Base-by-base conservation (phyloP, 2,888 invertebrate species). In the Diplazon laetatorius region DNA sequence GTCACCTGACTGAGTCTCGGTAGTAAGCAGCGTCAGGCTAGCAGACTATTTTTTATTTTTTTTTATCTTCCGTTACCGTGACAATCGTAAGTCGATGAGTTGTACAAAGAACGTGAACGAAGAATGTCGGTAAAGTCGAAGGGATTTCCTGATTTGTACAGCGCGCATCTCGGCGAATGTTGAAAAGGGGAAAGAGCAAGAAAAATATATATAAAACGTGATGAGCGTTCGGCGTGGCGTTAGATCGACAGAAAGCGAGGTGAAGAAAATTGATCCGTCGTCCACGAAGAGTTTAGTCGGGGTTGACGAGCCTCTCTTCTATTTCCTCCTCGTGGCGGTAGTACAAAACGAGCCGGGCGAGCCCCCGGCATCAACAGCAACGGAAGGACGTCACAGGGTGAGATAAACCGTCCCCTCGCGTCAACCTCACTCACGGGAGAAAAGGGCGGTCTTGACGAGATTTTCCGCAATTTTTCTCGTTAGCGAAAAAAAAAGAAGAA, bases 41-140 rank as follows among this genome's bases (percentile, higher is more conserved):
- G 22, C 39, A 44, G 52, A 60, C 69, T 30, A 5, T 30, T 30
- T 30, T 30, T 30, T 30, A 6, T 30, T 30, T 30, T 2, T 30
- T 30, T 59, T 48, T 63, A 14, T 69, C 39, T 48, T 57, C 63
- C 63, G 63, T 68, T 77, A 78, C 69, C 39, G 62, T 20, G 65
- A 52, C 50, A 39, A 66, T 50, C 20, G 59, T 74, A 71, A 80
- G 80, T 81, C 82, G 81, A 84, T 79, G 77, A 68, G 80, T 69
- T 75, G 80, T 66, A 71, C 68, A 78, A 80, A n/a, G n/a, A n/a
- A n/a, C n/a, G n/a, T n/a, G n/a, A 79, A 78, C 78, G 73, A 63
- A 66, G 76, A 82, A 85, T 82, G 81, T 78, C 81, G 80, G 77
- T 82, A 78, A 82, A 76, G 63, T 55, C 60, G 66, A 20, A 52